Evolutionary conservation across 37 sponge, comb jelly and placozoan genomes (phyloP).

Genomic region (Bolinopsis microptera): DNA sequence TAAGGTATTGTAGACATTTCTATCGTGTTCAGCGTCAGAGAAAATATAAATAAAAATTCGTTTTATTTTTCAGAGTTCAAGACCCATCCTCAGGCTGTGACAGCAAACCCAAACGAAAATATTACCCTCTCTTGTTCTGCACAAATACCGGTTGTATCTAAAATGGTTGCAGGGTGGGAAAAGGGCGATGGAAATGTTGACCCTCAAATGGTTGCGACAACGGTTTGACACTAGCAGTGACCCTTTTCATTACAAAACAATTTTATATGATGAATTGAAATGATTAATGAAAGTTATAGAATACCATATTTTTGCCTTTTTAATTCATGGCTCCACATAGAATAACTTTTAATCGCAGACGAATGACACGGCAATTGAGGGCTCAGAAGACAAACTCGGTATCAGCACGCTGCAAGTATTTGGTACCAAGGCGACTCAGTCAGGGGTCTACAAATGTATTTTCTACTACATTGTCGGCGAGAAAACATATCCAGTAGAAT

Average conservation of each 20-base stretch:
- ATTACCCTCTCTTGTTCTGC: background rate
- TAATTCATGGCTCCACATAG: too few species aligned
- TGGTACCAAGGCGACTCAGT: background rate
- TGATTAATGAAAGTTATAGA: too few species aligned
- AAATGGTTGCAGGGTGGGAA: background rate
- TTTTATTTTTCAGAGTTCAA: background rate
- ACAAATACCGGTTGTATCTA: background rate
- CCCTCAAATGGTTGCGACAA: background rate
- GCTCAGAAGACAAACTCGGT: background rate
- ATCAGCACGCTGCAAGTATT: background rate
- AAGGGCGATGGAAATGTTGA: background rate
- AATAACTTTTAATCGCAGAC: too few species aligned
- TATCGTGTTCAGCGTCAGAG: too few species aligned
- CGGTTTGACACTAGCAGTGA: too few species aligned
- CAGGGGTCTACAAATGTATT: slow-evolving; percentile 54
- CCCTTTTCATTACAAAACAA: too few species aligned
- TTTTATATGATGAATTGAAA: too few species aligned
- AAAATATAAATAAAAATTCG: too few species aligned
- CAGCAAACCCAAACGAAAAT: background rate
- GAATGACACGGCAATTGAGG: too few species aligned
- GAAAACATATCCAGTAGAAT: background rate
- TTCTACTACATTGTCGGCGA: background rate
- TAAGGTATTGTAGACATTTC: too few species aligned
- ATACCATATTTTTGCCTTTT: too few species aligned
- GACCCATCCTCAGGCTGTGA: background rate